phyloP scores from a whole-genome alignment of 2,113 vertebrate species.

The Ailuropoda melanoleuca region DNA sequence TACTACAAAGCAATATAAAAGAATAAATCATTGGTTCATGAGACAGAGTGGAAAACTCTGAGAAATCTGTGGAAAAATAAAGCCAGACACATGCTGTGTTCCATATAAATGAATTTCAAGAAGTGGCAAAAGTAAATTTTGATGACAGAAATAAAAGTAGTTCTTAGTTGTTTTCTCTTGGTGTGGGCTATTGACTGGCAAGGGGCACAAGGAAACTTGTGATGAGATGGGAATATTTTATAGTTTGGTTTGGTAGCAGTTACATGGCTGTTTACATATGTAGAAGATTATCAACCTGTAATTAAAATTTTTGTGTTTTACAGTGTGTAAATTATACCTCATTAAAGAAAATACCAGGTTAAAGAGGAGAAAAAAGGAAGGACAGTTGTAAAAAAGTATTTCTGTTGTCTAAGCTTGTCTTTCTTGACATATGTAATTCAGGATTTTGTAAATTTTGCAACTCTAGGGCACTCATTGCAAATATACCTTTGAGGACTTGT shows the following conservation, averaged over 20 bases:
- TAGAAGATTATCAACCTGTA: neutral
- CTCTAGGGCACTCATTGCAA: neutral
- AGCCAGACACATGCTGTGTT: neutral
- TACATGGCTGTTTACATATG: neutral
- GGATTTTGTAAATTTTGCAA: neutral
- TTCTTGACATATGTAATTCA: neutral
- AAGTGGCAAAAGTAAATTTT: neutral
- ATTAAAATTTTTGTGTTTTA: neutral
- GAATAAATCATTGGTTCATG: neutral
- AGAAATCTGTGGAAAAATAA: neutral
- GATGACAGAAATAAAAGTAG: neutral
- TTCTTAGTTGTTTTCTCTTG: neutral
- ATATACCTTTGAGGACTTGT: neutral
- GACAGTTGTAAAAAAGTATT: neutral
- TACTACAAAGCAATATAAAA: neutral
- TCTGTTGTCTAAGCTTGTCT: neutral
- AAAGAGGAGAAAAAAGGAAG: neutral
- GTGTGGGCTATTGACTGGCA: neutral
- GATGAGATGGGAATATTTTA: neutral
- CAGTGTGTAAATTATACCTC: neutral
- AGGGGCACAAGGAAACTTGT: neutral
- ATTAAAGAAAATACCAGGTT: neutral
- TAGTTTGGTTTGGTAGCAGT: neutral
- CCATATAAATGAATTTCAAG: neutral
- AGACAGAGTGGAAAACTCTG: neutral